Base-by-base conservation (phyloP, 2,888 invertebrate species). In the Eristalis intricaria region DNA sequence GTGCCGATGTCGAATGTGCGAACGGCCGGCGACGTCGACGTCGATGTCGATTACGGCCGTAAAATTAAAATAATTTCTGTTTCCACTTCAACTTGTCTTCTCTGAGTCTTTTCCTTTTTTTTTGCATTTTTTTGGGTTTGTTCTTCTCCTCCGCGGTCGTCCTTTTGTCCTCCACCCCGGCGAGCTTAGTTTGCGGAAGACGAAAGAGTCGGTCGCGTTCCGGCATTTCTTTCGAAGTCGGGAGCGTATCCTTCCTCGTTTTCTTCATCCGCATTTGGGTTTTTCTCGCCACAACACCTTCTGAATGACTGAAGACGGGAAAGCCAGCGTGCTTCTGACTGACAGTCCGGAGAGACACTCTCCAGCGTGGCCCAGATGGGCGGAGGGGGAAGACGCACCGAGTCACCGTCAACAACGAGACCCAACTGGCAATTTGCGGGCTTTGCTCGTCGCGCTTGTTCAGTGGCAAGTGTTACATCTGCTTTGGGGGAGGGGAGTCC, bases 61-160 rank as follows among this genome's bases (percentile, higher is more conserved):
- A 79, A 86, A 86, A 86, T 86, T 86, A 83, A 86, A 86, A 86
- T 86, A 86, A 83, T 86, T 86, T 78, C 66, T 82, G 81, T 78
- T 86, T 63, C 64, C 60, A 56, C 38, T 40, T 84, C 71, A 66
- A 64, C 68, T 58, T 68, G 60, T 69, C 22, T 38, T 56, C 50
- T 7, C 19, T n/a, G 19, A 7, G 19, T 19, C 29, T 11, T 11
- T 50, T 23, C 40, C 13, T n/a, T 35, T 65, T 66, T 26, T n/a
- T n/a, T n/a, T n/a, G n/a, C n/a, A n/a, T 23, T 61, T 10, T 19
- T 22, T 10, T 2, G 13, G 1, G 38, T 38, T 19, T 19, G 4
- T 35, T 2, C 64, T n/a, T 64, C 2, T 22, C 32, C 35, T 35
- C 35, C 19, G 3, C 4, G 61, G 60, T 65, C 58, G 43, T 43